Conservation (phyloP, 2,113 vertebrate genomes). For the pig (Sus scrofa) region T2T-Sscrofa CM000820.6:85548001-85548500, state of each 20-base stretch:
- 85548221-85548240: background rate
- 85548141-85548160: background rate
- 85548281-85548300: background rate
- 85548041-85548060: background rate
- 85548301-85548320: background rate
- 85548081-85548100: background rate
- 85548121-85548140: background rate
- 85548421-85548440: background rate
- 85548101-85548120: background rate
- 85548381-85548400: background rate
- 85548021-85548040: background rate
- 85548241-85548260: background rate
- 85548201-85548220: background rate
- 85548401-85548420: background rate
- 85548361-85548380: background rate
- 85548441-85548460: background rate
- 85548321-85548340: slow-evolving; percentile 48
- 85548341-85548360: background rate
- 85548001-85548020: background rate
- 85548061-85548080: background rate
- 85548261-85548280: background rate
- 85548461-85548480: background rate
- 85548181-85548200: background rate
- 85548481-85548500: background rate
- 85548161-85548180: background rate